phyloP scores from a whole-genome alignment of 2,797 vertebrate genomes.

The Distichodus sexfasciatus region DNA sequence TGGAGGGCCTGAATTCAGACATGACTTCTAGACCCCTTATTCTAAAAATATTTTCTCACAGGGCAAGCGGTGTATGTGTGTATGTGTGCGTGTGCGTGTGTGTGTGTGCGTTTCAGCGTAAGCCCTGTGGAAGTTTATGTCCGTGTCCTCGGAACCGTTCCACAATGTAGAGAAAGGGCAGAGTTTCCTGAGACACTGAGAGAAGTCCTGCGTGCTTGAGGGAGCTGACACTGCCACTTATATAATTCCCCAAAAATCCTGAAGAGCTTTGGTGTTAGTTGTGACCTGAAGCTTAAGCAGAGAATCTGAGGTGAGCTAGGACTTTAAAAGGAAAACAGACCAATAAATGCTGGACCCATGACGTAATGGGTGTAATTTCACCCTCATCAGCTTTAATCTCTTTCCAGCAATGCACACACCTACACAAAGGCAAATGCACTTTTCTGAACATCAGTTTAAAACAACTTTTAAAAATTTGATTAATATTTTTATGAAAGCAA shows the following conservation, averaged over 20 bases:
- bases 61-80: background rate
- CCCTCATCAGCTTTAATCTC: too few species aligned
- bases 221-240: slow-evolving; percentile 6
- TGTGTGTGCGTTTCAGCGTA: slow-evolving; percentile 15
- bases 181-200: slow-evolving; percentile 20
- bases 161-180: background rate
- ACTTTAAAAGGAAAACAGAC: too few species aligned
- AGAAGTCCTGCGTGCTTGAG: background rate
- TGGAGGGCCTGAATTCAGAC: background rate
- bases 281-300: background rate
- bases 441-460: too few species aligned
- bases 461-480: too few species aligned
- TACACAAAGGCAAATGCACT: too few species aligned
- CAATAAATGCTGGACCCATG: too few species aligned
- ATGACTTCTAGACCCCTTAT: background rate
- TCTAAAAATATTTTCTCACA: slow-evolving; percentile 10
- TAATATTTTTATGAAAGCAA: too few species aligned
- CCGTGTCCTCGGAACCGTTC: background rate
- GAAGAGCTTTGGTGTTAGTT: background rate
- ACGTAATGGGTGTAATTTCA: too few species aligned
- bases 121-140: slow-evolving; percentile 13
- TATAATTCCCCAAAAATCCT: slow-evolving; percentile 1
- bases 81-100: background rate
- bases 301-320: too few species aligned
- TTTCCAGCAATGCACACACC: too few species aligned